Conservation (phyloP, 2,888 invertebrate species). For the Holacanthella duospinosa region DNA sequence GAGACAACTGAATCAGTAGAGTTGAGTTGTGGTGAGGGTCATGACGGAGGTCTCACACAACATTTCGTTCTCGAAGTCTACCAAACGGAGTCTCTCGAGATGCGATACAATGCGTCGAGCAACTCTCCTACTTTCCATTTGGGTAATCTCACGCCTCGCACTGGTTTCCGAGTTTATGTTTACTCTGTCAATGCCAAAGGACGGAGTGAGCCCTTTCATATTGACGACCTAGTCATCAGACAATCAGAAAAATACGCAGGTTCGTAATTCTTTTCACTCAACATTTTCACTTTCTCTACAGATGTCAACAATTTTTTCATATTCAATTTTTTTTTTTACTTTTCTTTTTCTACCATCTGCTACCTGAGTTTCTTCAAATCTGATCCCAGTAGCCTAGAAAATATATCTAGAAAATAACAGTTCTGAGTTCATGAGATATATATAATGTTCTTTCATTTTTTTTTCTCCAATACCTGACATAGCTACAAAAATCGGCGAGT, state of each 20-base stretch:
- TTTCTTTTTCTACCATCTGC: no score
- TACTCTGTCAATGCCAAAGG: slow-evolving; percentile 37
- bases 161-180: slow-evolving; percentile 34
- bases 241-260: slow-evolving; percentile 37
- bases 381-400: background rate
- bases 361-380: no score
- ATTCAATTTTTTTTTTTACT: background rate
- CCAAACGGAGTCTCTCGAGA: slow-evolving; percentile 31
- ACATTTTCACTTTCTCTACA: background rate
- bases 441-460: background rate
- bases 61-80: slow-evolving; percentile 61
- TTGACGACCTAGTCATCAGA: slow-evolving; percentile 36
- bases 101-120: slow-evolving; percentile 36
- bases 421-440: background rate
- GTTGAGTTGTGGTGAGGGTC: slow-evolving; percentile 69
- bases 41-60: slow-evolving; percentile 81
- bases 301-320: background rate
- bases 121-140: slow-evolving; percentile 36
- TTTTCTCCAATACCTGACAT: background rate
- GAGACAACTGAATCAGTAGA: slow-evolving; percentile 73
- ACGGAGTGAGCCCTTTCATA: slow-evolving; percentile 33
- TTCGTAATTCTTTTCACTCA: slow-evolving; percentile 11
- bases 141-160: slow-evolving; percentile 36
- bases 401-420: background rate
- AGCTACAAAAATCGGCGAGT: no score